Conservation (phyloP, 2,888 invertebrate species). For the Schizaphis graminum region DNA sequence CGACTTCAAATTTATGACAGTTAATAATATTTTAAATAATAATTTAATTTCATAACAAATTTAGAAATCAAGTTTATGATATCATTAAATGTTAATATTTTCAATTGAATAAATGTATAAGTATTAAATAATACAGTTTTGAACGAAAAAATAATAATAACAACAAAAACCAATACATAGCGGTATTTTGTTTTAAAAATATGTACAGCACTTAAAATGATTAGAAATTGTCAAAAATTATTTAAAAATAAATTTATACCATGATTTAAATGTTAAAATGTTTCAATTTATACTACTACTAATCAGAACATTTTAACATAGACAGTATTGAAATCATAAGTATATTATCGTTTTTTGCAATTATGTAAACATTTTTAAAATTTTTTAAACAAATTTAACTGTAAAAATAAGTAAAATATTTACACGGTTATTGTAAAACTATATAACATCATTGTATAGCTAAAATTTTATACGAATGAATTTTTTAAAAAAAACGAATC, state of each 20-base stretch:
- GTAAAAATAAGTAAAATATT: too few relatives aligned
- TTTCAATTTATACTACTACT: background rate
- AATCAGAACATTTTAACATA: background rate
- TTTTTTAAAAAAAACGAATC: background rate
- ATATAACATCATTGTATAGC: background rate
- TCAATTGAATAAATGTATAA: background rate
- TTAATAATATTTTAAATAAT: background rate
- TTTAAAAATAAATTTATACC: background rate
- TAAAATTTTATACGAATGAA: background rate
- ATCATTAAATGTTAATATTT: background rate
- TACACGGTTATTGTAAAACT: too few relatives aligned
- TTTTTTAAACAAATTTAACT: too few relatives aligned
- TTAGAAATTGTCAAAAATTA: background rate
- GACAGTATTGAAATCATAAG: background rate
- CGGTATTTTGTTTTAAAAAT: background rate
- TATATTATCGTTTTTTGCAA: background rate
- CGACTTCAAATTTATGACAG: background rate
- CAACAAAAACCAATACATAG: background rate
- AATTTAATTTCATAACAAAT: background rate
- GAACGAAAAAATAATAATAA: background rate
- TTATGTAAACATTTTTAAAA: too few relatives aligned
- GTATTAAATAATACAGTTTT: background rate
- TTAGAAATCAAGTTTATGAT: background rate
- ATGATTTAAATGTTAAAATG: background rate
- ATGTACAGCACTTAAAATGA: background rate